Evolutionary conservation across 2,113 vertebrate species (phyloP), one percentile per base, ranked within the genome.

Genomic region (Romanogobio albipinnatus): DNA sequence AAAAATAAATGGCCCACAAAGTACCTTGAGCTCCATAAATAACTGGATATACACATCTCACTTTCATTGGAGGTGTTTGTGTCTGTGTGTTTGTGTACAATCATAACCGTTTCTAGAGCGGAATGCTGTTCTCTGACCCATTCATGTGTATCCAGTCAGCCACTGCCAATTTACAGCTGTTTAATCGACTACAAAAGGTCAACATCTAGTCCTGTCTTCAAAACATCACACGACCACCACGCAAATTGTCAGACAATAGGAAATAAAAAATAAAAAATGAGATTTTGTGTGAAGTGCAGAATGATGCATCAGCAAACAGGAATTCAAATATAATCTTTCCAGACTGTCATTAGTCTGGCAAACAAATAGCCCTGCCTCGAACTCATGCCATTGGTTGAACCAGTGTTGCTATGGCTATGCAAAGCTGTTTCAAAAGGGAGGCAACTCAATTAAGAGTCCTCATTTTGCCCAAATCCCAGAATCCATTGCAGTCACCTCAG

Each of bases 101-200:
- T 76, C 74, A 51, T 83, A 83, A 49, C 33, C 58, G 24, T 61
- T 59, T 26, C 36, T 59, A 74, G 56, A 82, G 49, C 36, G 76
- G 75, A 81, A 76, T 75, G 70, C 80, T 87, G 61, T 85, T 83
- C 73, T 71, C 71, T 85, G 76, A 76, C 76, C 86, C 45, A 29
- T 62, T 39, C 83, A 84, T 79, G 81, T 76, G 73, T 84, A 61
- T 62, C 83, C 59, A 84, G 49, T 77, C 75, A 39, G 77, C 58
- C 49, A 56, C 51, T 24, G 19, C n/a, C 43, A 51, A 81, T 81
- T 36, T 36, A 68, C 15, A 68, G 64, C 76, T 75, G 75, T 17
- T 62, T 64, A 22, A 45, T 13, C 13, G 24, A 64, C 51, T 66
- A 71, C 24, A 77, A 61, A 75, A 78, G 58, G 70, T 53, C 85